Conservation (phyloP, 1,140 invertebrate species). For the Ectropis grisescens region DNA sequence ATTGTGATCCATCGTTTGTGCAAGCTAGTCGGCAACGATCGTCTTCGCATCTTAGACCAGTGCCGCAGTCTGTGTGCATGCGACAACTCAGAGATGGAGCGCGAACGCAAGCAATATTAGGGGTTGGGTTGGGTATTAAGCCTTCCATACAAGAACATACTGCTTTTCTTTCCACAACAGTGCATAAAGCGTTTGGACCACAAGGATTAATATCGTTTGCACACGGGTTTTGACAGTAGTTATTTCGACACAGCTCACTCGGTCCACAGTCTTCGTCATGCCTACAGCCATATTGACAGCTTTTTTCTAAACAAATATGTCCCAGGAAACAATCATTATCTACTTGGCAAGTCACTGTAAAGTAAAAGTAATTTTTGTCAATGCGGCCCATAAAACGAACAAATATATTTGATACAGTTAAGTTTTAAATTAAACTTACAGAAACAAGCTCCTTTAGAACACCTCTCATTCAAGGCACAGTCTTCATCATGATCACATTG, state of each 20-base stretch:
- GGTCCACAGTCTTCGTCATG: constrained; percentile 89
- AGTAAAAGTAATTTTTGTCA: constrained; percentile 7
- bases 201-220: constrained; percentile 76
- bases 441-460: constrained; percentile 83
- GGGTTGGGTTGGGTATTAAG: constrained; percentile 87
- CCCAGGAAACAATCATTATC: constrained; percentile 94
- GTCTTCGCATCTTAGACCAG: constrained; percentile 79
- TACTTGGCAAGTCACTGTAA: constrained; percentile 85
- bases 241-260: constrained; percentile 83
- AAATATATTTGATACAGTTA: background rate
- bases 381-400: background rate
- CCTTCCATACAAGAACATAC: constrained; percentile 83
- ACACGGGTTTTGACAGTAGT: constrained; percentile 87
- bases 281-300: constrained; percentile 88
- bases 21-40: constrained; percentile 82
- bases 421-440: constrained; percentile 70
- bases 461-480: constrained; percentile 93
- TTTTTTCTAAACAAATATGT: constrained; percentile 88
- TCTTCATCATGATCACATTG: constrained; percentile 82
- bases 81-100: constrained; percentile 78
- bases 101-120: constrained; percentile 86
- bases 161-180: constrained; percentile 85
- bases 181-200: constrained; percentile 86
- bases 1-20: constrained; percentile 79
- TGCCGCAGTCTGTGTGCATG: constrained; percentile 80